Percentiles rank a stretch among this genome's conserved stretches.
phyloP scores from a whole-genome alignment of 2,888 invertebrate species.

The Campoplex capitator region DNA sequence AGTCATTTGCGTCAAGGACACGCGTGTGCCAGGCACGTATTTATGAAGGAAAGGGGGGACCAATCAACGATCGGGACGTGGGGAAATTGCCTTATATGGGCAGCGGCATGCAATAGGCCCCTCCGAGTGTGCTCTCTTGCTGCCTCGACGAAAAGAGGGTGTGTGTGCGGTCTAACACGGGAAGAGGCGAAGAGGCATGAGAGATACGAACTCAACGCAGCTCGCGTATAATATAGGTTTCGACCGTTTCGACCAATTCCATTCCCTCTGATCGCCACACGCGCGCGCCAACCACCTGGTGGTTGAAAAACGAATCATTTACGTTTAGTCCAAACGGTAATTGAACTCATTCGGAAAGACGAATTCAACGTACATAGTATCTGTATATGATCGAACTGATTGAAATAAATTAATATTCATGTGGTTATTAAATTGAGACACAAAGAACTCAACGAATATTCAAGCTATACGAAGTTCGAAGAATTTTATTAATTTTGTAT shows the following conservation, averaged over 20 bases:
- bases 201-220: background rate
- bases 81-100: slow-evolving; percentile 86
- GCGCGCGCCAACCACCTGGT: slow-evolving; percentile 20
- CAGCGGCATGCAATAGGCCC: slow-evolving; percentile 72
- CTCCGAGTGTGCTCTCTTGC: slow-evolving; percentile 25
- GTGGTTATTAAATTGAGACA: background rate
- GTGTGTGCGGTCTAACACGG: slow-evolving; percentile 25
- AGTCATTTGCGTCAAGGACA: slow-evolving; percentile 75
- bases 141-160: slow-evolving; percentile 25
- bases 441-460: background rate
- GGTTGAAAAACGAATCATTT: background rate
- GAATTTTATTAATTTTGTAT: background rate
- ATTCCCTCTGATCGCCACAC: slow-evolving; percentile 1
- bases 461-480: background rate
- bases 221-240: slow-evolving; percentile 3
- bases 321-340: background rate
- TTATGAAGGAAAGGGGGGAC: slow-evolving; percentile 68
- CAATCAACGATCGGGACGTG: slow-evolving; percentile 84
- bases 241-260: slow-evolving; percentile 29
- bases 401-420: background rate
- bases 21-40: slow-evolving; percentile 67
- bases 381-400: background rate
- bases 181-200: background rate
- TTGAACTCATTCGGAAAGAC: background rate
- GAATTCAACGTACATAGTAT: background rate